phyloP scores from a whole-genome alignment of 2,888 invertebrate species.

The Netelia virgata region DNA sequence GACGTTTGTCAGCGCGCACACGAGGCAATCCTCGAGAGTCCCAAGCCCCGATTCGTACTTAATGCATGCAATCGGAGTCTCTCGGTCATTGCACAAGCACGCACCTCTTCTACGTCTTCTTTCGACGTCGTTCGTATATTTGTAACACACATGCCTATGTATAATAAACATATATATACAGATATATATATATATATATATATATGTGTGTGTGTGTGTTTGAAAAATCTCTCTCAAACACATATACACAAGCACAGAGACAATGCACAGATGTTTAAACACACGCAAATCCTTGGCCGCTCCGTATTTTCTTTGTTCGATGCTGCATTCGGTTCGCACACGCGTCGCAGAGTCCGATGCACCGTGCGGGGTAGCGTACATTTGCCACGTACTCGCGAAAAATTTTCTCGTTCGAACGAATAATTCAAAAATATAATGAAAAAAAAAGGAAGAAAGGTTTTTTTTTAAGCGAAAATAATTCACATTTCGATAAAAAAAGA shows the following conservation, averaged over 20 bases:
- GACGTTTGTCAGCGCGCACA: slow-evolving; percentile 35
- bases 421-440: neutral
- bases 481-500: too few relatives aligned
- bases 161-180: neutral
- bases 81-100: slow-evolving; percentile 27
- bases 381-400: slow-evolving; percentile 26
- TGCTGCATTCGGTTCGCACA: slow-evolving; percentile 43
- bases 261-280: neutral
- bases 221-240: too few relatives aligned
- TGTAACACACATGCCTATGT: neutral
- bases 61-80: slow-evolving; percentile 13
- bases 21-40: slow-evolving; percentile 2
- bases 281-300: slow-evolving; percentile 1
- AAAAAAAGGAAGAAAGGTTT: neutral
- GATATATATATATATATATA: neutral
- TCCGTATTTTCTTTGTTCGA: slow-evolving; percentile 53
- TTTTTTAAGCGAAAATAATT: too few relatives aligned
- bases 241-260: too few relatives aligned
- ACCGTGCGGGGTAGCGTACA: slow-evolving; percentile 20
- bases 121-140: neutral
- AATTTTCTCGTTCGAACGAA: slow-evolving; percentile 7
- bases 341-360: slow-evolving; percentile 6
- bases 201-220: neutral
- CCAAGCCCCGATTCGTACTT: slow-evolving; percentile 10
- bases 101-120: slow-evolving; percentile 10